phyloP scores from a whole-genome alignment of 2,797 vertebrate species.

The Kryptolebias ocellatus region DNA sequence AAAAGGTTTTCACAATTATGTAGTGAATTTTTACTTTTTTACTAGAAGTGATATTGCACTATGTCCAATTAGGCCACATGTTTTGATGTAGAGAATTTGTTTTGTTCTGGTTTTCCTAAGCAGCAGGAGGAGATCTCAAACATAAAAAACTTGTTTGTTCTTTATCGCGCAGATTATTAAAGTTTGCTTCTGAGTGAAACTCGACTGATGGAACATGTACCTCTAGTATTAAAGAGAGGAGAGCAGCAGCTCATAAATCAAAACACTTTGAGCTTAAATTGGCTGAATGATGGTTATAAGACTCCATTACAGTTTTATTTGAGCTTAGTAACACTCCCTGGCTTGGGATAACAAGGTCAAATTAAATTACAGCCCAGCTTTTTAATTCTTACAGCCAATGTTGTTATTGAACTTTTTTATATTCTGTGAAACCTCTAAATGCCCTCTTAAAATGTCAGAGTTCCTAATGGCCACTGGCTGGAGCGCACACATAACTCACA shows the following conservation, averaged over 20 bases:
- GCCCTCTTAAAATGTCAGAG: constrained; percentile 39
- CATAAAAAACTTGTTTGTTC: too few relatives aligned
- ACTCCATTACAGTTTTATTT: constrained; percentile 21
- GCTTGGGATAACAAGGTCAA: constrained; percentile 41
- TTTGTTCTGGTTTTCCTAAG: too few relatives aligned
- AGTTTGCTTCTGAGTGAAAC: not conserved
- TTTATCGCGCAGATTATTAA: not conserved
- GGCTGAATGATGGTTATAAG: constrained; percentile 16
- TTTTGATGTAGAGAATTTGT: too few relatives aligned
- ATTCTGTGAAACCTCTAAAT: constrained; percentile 13
- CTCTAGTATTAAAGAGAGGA: not conserved
- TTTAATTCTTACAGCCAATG: constrained; percentile 2
- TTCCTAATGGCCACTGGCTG: not conserved
- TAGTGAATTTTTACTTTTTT: too few relatives aligned
- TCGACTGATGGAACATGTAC: not conserved
- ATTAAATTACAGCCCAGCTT: constrained; percentile 21
- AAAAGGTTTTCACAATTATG: too few relatives aligned
- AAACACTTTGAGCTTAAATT: not conserved
- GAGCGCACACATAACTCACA: constrained; percentile 3
- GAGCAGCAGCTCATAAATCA: constrained; percentile 1
- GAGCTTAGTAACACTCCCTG: constrained; percentile 2
- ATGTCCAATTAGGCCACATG: too few relatives aligned
- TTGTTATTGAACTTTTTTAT: not conserved
- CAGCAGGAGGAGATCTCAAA: too few relatives aligned
- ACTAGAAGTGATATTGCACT: too few relatives aligned